Evolutionary conservation across 2,797 vertebrate genomes (phyloP).

Genomic region (Amazona finschi): DNA sequence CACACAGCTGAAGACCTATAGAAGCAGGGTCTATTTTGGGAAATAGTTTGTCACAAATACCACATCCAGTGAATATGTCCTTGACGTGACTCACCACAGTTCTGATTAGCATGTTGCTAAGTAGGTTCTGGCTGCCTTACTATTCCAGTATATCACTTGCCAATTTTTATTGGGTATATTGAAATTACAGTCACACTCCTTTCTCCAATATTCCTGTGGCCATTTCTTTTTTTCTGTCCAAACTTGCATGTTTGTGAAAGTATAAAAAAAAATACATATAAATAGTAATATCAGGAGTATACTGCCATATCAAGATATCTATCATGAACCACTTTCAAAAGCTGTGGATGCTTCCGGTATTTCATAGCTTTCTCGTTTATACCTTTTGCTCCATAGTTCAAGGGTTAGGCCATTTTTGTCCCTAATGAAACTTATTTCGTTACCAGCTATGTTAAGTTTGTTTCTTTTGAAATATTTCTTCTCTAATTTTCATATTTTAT

Average conservation of each 20-base stretch:
- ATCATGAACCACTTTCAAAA: neutral
- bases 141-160: neutral
- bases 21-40: slow-evolving; percentile 28
- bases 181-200: neutral
- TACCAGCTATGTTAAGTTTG: neutral
- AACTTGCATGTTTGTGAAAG: neutral
- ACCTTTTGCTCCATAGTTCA: neutral
- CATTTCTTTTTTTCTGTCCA: neutral
- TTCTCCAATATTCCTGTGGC: neutral
- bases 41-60: slow-evolving; percentile 40
- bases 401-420: neutral
- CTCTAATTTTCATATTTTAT: neutral
- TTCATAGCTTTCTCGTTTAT: neutral
- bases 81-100: slow-evolving; percentile 38
- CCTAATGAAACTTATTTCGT: neutral
- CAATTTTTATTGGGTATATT: neutral
- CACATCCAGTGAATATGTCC: slow-evolving; percentile 28
- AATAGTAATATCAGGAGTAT: neutral
- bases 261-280: neutral
- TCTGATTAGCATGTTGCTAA: slow-evolving; percentile 43
- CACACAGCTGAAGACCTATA: slow-evolving; percentile 8
- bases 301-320: neutral
- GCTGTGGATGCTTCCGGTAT: neutral
- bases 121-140: slow-evolving; percentile 36
- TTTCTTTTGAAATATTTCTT: neutral